Percentiles rank a stretch among this genome's conserved stretches.
Conservation (phyloP, 2,797 vertebrate genomes). For the Onychomys torridus region DNA sequence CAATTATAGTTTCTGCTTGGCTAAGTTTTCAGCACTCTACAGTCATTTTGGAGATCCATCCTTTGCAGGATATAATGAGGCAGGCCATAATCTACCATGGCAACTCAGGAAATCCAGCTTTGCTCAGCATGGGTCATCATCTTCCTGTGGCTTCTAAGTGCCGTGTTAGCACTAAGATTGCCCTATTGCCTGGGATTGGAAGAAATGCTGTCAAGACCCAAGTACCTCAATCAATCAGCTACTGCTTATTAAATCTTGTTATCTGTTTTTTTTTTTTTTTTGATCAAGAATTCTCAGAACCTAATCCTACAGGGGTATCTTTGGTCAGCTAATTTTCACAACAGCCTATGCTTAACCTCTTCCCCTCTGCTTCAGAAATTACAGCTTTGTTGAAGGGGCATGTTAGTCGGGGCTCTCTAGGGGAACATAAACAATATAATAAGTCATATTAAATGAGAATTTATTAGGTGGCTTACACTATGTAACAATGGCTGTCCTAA, state of each 20-base stretch:
- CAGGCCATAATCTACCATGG: background rate
- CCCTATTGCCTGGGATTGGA: background rate
- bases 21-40: background rate
- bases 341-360: background rate
- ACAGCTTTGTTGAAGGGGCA: background rate
- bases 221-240: background rate
- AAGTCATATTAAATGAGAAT: background rate
- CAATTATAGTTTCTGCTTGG: slow-evolving; percentile 47
- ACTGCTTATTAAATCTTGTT: background rate
- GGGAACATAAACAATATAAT: background rate
- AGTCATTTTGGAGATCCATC: slow-evolving; percentile 28
- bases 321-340: background rate
- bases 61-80: slow-evolving; percentile 46
- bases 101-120: background rate
- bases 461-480: background rate
- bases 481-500: background rate
- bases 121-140: background rate
- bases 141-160: slow-evolving; percentile 41
- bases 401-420: background rate
- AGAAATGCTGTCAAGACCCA: background rate
- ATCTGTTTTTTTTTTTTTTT: slow-evolving; percentile 24
- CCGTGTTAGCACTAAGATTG: background rate
- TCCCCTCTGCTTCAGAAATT: background rate
- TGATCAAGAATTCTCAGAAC: slow-evolving; percentile 23
- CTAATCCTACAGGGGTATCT: background rate